phyloP scores from a whole-genome alignment of 2,888 invertebrate genomes.

The Drosophila austrosaltans region DNA sequence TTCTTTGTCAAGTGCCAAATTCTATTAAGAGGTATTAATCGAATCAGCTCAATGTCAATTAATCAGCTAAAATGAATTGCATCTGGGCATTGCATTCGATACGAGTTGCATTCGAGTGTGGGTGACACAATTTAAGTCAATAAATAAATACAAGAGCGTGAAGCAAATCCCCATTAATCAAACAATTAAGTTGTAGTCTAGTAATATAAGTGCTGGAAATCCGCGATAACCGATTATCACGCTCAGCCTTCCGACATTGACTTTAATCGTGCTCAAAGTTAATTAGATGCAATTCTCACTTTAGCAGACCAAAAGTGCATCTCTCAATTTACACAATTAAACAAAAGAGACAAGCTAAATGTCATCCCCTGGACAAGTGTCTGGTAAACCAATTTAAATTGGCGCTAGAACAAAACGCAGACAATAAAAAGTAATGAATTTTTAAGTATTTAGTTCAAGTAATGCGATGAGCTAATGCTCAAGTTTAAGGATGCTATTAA shows the following conservation, averaged over 20 bases:
- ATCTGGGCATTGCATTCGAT: slow-evolving; percentile 22
- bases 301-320: slow-evolving; percentile 42
- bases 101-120: slow-evolving; percentile 27
- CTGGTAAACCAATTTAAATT: slow-evolving; percentile 56
- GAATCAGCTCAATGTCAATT: slow-evolving; percentile 71
- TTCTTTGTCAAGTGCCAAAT: slow-evolving; percentile 46
- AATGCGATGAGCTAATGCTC: not conserved
- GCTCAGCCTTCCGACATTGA: slow-evolving; percentile 30
- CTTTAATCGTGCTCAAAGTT: slow-evolving; percentile 50
- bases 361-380: slow-evolving; percentile 27
- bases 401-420: slow-evolving; percentile 40
- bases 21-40: slow-evolving; percentile 64
- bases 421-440: slow-evolving; percentile 2
- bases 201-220: slow-evolving; percentile 16
- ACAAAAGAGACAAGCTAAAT: slow-evolving; percentile 24
- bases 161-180: slow-evolving; percentile 35
- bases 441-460: not conserved
- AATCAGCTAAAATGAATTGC: slow-evolving; percentile 54
- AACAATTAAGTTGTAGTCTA: slow-evolving; percentile 30
- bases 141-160: slow-evolving; percentile 44
- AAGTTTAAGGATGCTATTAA: not conserved
- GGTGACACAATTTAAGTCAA: slow-evolving; percentile 45
- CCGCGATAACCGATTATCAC: not conserved
- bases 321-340: slow-evolving; percentile 69
- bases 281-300: slow-evolving; percentile 64